These are phyloP conservation scores for Cossypha niveicapilla DNA, from an alignment of 2,797 vertebrate species.

Conservation along the genomic window DNA sequence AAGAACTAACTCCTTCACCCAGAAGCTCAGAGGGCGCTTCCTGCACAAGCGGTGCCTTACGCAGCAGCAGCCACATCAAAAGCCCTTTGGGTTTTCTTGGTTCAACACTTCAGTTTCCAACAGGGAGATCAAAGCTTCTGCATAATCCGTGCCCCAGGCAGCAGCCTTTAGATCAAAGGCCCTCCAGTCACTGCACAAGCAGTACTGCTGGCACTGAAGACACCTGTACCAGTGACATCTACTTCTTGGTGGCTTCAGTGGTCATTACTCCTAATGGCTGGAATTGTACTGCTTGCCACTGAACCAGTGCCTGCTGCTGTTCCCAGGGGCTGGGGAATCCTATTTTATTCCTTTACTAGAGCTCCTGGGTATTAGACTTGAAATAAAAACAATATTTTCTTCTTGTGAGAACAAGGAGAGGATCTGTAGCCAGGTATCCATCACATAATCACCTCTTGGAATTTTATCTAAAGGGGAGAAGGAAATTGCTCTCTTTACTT, in stretches of 20 bases:
- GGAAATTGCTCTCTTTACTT: neutral
- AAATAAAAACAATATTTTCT: neutral
- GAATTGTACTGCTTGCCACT: neutral
- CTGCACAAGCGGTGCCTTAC: neutral
- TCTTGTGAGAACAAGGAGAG: neutral
- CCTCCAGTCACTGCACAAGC: constrained; percentile 4
- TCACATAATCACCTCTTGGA: neutral
- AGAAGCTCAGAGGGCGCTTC: neutral
- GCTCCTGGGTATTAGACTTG: neutral
- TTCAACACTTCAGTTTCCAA: constrained; percentile 43
- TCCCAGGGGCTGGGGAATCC: neutral
- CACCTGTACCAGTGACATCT: constrained; percentile 25
- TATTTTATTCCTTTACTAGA: neutral
- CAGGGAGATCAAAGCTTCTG: constrained; percentile 53
- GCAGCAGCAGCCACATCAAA: constrained; percentile 22
- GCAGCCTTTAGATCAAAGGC: constrained; percentile 33
- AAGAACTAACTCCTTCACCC: neutral
- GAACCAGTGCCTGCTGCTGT: neutral
- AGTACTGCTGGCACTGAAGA: neutral
- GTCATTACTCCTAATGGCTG: neutral
- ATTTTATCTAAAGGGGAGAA: neutral
- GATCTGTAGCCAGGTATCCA: neutral
- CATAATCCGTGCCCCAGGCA: constrained; percentile 40
- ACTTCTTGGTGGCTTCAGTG: neutral
- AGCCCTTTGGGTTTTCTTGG: neutral